A percentile compares a stretch with the other conserved stretches of the same genome.
These are phyloP conservation scores for Cheilosia scutellata DNA, from an alignment of 2,888 invertebrate species.

Conservation along the genomic window DNA sequence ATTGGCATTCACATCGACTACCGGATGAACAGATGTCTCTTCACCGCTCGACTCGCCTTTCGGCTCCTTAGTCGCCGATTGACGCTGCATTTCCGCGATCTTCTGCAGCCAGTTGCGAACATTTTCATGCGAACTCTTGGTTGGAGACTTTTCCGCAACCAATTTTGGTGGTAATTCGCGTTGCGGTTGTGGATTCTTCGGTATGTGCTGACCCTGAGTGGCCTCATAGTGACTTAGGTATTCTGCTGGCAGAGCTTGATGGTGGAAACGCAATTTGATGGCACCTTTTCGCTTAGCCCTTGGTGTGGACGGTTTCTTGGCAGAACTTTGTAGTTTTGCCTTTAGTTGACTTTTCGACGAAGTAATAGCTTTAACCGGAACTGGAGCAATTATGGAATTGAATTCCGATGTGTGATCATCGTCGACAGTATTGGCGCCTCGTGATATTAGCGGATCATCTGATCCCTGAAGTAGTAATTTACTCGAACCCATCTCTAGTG, in stretches of 20 bases:
- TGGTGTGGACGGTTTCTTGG: constrained; percentile 59
- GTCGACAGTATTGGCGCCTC: constrained; percentile 81
- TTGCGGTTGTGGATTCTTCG: constrained; percentile 80
- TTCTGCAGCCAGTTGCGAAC: constrained; percentile 91
- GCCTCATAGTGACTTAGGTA: constrained; percentile 92
- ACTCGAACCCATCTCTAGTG: constrained; percentile 76
- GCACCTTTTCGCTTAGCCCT: constrained; percentile 83
- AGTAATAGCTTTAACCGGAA: constrained; percentile 70
- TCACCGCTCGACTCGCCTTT: constrained; percentile 57
- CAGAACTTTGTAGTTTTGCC: constrained; percentile 77
- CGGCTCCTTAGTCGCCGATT: constrained; percentile 65
- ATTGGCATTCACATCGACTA: constrained; percentile 78
- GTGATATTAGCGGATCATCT: constrained; percentile 83
- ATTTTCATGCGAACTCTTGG: constrained; percentile 86
- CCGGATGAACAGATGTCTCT: constrained; percentile 78
- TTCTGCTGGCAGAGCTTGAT: constrained; percentile 91
- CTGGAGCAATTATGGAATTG: constrained; percentile 78
- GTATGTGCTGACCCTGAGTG: constrained; percentile 86
- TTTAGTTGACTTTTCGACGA: constrained; percentile 79
- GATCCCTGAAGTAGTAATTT: constrained; percentile 82
- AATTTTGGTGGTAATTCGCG: constrained; percentile 82
- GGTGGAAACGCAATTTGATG: constrained; percentile 92
- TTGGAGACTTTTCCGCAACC: constrained; percentile 83
- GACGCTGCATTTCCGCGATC: constrained; percentile 89
- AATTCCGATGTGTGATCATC: constrained; percentile 81